These are phyloP conservation scores for Ochropleura plecta DNA, from an alignment of 2,888 invertebrate species.

Conservation along the genomic window DNA sequence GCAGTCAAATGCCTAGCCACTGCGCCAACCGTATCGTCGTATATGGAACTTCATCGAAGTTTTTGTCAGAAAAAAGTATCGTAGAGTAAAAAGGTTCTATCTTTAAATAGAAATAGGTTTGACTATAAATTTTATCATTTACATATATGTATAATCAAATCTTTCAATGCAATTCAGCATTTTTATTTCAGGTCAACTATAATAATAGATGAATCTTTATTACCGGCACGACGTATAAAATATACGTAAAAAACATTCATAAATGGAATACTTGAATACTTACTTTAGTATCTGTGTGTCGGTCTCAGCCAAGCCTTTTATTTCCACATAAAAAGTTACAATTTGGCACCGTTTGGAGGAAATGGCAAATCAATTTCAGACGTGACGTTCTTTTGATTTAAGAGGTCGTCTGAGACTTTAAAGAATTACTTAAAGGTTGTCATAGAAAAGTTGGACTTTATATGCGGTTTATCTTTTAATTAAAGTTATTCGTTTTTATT, in stretches of 20 bases:
- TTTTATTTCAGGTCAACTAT: background rate
- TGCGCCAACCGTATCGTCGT: too few species aligned
- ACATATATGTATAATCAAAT: background rate
- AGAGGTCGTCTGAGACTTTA: conserved; percentile 27
- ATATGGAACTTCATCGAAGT: background rate
- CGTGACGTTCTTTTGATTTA: conserved; percentile 49
- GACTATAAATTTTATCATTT: background rate
- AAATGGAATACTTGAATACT: conserved; percentile 10
- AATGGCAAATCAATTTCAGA: conserved; percentile 42
- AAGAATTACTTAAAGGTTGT: conserved; percentile 17
- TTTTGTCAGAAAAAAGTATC: background rate
- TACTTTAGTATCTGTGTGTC: conserved; percentile 8
- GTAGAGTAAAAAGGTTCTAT: background rate
- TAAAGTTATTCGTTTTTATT: background rate
- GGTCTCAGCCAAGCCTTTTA: conserved; percentile 20
- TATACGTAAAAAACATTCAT: conserved; percentile 2
- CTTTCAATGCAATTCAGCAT: background rate
- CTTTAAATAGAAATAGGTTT: background rate
- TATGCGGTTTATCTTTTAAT: background rate
- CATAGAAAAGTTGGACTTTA: conserved; percentile 10
- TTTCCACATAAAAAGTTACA: conserved; percentile 36
- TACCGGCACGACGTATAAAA: background rate
- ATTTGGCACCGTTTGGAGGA: conserved; percentile 29
- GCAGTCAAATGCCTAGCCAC: too few species aligned
- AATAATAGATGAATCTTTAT: background rate